phyloP scores from a whole-genome alignment of 2,888 invertebrate species.

The Scaptomyza reducta region DNA sequence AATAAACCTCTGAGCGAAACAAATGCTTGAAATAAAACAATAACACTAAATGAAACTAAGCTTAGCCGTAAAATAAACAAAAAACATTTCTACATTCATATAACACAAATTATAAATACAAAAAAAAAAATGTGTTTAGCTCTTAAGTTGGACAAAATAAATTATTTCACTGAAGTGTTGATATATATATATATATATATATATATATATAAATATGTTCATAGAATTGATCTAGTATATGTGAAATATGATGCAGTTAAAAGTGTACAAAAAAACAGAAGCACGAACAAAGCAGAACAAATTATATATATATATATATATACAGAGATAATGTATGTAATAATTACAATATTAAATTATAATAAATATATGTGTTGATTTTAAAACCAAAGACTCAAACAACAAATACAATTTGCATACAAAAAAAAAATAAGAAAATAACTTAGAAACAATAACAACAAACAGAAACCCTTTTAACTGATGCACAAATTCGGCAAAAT shows the following conservation, averaged over 20 bases:
- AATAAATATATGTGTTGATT: constrained; percentile 63
- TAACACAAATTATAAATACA: constrained; percentile 46
- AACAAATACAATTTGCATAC: constrained; percentile 44
- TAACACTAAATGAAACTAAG: constrained; percentile 44
- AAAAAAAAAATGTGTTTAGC: constrained; percentile 46
- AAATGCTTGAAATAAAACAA: constrained; percentile 44
- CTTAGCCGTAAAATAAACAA: constrained; percentile 32
- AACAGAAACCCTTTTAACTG: constrained; percentile 34
- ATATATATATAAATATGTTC: constrained; percentile 20
- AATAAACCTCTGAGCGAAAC: constrained; percentile 31
- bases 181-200: constrained; percentile 21
- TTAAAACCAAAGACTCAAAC: constrained; percentile 78
- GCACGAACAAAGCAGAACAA: constrained; percentile 40
- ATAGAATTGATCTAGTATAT: constrained; percentile 47
- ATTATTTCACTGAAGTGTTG: constrained; percentile 33
- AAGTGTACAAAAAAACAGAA: constrained; percentile 29
- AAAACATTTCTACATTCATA: constrained; percentile 40
- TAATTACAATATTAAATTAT: constrained; percentile 46
- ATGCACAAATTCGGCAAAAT: background rate
- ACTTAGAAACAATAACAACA: constrained; percentile 30
- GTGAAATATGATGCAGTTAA: constrained; percentile 42
- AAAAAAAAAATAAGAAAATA: constrained; percentile 21
- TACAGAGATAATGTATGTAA: constrained; percentile 42
- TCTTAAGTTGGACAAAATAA: constrained; percentile 46
- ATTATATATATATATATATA: constrained; percentile 28